phyloP scores from a whole-genome alignment of 2,113 vertebrate species.

The Dissostichus mawsoni region DNA sequence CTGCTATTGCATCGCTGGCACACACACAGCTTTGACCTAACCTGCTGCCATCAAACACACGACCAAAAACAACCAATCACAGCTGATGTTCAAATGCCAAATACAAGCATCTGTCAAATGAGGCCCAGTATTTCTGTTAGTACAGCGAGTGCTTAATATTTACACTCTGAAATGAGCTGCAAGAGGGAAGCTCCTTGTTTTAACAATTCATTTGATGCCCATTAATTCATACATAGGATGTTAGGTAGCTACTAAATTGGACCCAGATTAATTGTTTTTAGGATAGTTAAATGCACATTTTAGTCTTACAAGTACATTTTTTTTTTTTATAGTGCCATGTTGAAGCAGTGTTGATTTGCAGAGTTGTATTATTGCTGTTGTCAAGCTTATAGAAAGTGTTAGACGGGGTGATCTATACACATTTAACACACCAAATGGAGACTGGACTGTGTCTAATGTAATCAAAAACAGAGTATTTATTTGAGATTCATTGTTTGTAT shows the following conservation, averaged over 20 bases:
- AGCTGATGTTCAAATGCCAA: conserved; percentile 43
- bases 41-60: conserved; percentile 52
- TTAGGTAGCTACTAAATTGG: conserved; percentile 27
- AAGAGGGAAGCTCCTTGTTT: conserved; percentile 40
- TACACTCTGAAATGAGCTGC: conserved; percentile 53
- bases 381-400: conserved; percentile 31
- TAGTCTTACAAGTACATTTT: conserved; percentile 16
- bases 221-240: conserved; percentile 47
- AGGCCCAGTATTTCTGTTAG: conserved; percentile 47
- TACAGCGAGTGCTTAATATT: conserved; percentile 46
- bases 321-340: conserved; percentile 37
- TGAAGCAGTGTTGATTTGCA: conserved; percentile 52
- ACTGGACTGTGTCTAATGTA: conserved; percentile 40
- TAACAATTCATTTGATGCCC: conserved; percentile 54
- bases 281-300: conserved; percentile 34
- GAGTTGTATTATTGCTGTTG: conserved; percentile 35
- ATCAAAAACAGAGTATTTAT: conserved; percentile 63
- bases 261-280: conserved; percentile 24
- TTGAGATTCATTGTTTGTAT: conserved; percentile 32
- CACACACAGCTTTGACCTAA: conserved; percentile 60
- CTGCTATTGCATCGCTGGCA: conserved; percentile 55
- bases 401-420: conserved; percentile 38
- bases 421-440: conserved; percentile 65
- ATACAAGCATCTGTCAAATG: conserved; percentile 35
- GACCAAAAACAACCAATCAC: conserved; percentile 55